Conservation (phyloP, 2,113 vertebrate species). For the human region GRCh38 chr3:16026501-16027000, state of each 20-base stretch:
- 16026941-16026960: constrained; percentile 11
- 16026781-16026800: neutral
- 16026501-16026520: neutral
- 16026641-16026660: neutral
- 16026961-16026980: neutral
- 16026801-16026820: neutral
- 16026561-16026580: neutral
- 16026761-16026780: neutral
- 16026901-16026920: neutral
- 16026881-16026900: neutral
- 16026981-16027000: neutral
- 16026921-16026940: constrained; percentile 4
- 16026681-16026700: neutral
- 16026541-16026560: neutral
- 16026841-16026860: neutral
- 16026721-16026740: neutral
- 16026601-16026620: neutral
- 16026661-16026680: neutral
- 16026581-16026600: neutral
- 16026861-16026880: constrained; percentile 29
- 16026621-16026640: neutral
- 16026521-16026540: neutral
- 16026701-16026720: neutral
- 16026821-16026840: neutral
- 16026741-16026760: neutral